These are phyloP conservation scores for Andricus grossulariae DNA, from an alignment of 1,140 invertebrate species.

Conservation along the genomic window DNA sequence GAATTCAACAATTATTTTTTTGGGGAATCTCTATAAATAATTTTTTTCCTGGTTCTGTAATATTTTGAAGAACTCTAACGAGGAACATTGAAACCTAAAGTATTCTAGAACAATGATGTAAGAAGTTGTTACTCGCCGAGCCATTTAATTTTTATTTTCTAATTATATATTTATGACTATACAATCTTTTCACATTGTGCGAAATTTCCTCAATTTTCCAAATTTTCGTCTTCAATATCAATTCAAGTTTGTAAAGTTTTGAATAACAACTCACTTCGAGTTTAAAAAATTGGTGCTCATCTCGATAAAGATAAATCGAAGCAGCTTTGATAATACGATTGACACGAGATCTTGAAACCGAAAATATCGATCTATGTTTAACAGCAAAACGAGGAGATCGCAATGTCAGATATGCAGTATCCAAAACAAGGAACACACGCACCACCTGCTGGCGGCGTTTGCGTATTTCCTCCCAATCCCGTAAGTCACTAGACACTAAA, in stretches of 20 bases:
- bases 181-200: background rate
- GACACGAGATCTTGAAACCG: constrained; percentile 5
- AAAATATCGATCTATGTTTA: constrained; percentile 49
- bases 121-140: constrained; percentile 38
- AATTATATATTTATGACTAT: background rate
- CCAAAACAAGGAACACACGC: constrained; percentile 76
- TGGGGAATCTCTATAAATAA: too few species aligned
- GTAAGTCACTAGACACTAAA: constrained; percentile 75
- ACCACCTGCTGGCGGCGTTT: constrained; percentile 77
- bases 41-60: too few species aligned
- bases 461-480: constrained; percentile 78
- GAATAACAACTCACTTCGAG: too few species aligned
- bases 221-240: background rate
- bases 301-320: background rate
- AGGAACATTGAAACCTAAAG: too few species aligned
- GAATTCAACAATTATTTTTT: too few species aligned
- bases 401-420: constrained; percentile 84
- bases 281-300: background rate
- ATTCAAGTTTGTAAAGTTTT: too few species aligned
- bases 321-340: constrained; percentile 6
- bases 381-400: constrained; percentile 84
- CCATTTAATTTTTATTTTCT: constrained; percentile 27
- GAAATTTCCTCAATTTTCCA: background rate
- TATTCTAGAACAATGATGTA: background rate
- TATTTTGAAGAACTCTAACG: background rate